A percentile compares a stretch with the other conserved stretches of the same genome.
These are phyloP conservation scores for Mactra quadrangularis DNA, from an alignment of 1,140 invertebrate species.

Conservation along the genomic window DNA sequence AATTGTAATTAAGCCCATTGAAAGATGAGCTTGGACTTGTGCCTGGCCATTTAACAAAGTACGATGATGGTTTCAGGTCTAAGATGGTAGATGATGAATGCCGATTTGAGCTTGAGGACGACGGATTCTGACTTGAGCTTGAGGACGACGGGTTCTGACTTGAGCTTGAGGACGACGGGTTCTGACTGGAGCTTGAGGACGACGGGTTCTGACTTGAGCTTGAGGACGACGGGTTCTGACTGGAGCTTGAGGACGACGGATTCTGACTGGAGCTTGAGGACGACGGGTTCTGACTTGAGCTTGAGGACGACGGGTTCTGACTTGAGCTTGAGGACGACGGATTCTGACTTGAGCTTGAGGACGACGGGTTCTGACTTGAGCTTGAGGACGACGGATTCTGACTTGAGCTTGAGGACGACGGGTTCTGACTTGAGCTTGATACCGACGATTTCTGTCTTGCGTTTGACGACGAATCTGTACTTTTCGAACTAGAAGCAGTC, in stretches of 20 bases:
- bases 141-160: conserved; percentile 4
- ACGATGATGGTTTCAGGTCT: too few relatives aligned
- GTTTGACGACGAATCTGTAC: not conserved
- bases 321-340: too few relatives aligned
- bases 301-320: too few relatives aligned
- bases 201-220: conserved; percentile 22
- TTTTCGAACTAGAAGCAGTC: not conserved
- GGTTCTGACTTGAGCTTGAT: not conserved
- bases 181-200: conserved; percentile 7
- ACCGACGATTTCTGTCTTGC: not conserved
- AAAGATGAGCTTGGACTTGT: too few relatives aligned
- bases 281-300: not conserved
- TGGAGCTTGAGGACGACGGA: not conserved
- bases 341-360: not conserved
- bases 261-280: not conserved
- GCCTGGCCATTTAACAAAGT: too few relatives aligned
- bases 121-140: conserved; percentile 27
- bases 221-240: not conserved
- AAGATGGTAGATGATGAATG: not conserved
- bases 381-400: not conserved
- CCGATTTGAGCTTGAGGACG: not conserved
- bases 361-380: not conserved
- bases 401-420: conserved; percentile 28
- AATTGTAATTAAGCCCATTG: too few relatives aligned
- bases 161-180: conserved; percentile 22